Evolutionary conservation across 2,113 vertebrate species (phyloP), one percentile per base, ranked within the genome.

Genomic region (Paracanthobrama guichenoti): DNA sequence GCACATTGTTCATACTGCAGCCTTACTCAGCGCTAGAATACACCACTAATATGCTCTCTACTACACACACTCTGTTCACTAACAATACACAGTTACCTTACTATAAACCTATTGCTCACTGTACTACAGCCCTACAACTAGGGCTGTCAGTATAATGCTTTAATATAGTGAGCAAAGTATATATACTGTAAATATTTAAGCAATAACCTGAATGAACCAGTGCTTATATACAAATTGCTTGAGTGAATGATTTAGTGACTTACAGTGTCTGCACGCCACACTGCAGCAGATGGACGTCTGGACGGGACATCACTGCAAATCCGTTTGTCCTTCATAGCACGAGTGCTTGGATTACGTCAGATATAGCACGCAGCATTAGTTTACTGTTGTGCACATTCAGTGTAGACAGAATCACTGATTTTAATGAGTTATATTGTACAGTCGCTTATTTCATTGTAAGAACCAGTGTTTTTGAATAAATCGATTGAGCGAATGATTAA

Each of bases 1-100:
- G 46, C 71, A 31, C 80, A 82, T 42, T 71, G 64, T 82, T 82
- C 28, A 71, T 66, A 26, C 31, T 55, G 20, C 66, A 81, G 79
- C 28, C 20, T 71, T 81, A 69, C 24, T 71, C 62, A 46, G 26
- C 78, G 9, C 59, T 80, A 20, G 16, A 66, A 39, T 48, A 20
- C 74, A 77, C 74, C 20, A 39, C 26, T 76, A 6, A n/a, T 46
- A 75, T 75, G 46, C 16, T 11, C 14, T 50, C 14, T 31, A 53
- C 44, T 18, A 44, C n/a, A 50, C 44, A 20, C 46, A 14, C 69
- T 22, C 31, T 78, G 75, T 31, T 13, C 53, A 59, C 1, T 59
- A 22, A 59, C 28, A 75, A 53, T 20, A 16, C 42, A 72, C 22
- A 46, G 69, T 46, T 42, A 4, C 66, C 42, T n/a, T 69, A 42